phyloP scores from a whole-genome alignment of 2,113 vertebrate species.

The Myotis davidii region DNA sequence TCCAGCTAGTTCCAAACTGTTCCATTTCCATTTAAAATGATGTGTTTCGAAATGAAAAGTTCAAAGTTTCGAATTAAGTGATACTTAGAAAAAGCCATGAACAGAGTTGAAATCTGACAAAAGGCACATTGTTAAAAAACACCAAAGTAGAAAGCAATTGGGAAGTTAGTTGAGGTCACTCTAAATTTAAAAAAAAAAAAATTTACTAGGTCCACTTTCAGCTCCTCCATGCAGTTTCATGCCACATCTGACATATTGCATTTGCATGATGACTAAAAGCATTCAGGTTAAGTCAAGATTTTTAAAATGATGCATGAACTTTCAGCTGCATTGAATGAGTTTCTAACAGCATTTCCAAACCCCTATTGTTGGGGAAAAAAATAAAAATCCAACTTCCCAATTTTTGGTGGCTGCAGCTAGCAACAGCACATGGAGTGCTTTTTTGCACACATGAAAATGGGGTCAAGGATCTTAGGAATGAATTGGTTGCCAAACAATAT shows the following conservation, averaged over 20 bases:
- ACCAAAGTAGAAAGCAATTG: background rate
- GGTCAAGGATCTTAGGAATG: constrained; percentile 80
- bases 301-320: constrained; percentile 61
- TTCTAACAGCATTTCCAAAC: constrained; percentile 36
- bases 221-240: constrained; percentile 7
- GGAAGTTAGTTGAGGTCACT: background rate
- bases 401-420: constrained; percentile 68
- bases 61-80: constrained; percentile 57
- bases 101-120: constrained; percentile 55
- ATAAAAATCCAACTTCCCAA: background rate
- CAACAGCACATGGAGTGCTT: constrained; percentile 40
- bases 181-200: background rate
- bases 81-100: background rate
- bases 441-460: constrained; percentile 78
- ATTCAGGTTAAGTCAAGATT: constrained; percentile 47
- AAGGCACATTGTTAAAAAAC: background rate
- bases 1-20: constrained; percentile 7
- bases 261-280: constrained; percentile 58
- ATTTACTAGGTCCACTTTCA: constrained; percentile 32
- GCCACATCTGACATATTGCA: background rate
- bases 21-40: constrained; percentile 44
- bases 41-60: constrained; percentile 45
- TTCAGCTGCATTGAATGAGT: constrained; percentile 59
- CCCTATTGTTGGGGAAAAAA: background rate
- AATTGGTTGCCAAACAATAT: constrained; percentile 83